Conservation (phyloP, 2,113 vertebrate species). For the Grantiella picta region DNA sequence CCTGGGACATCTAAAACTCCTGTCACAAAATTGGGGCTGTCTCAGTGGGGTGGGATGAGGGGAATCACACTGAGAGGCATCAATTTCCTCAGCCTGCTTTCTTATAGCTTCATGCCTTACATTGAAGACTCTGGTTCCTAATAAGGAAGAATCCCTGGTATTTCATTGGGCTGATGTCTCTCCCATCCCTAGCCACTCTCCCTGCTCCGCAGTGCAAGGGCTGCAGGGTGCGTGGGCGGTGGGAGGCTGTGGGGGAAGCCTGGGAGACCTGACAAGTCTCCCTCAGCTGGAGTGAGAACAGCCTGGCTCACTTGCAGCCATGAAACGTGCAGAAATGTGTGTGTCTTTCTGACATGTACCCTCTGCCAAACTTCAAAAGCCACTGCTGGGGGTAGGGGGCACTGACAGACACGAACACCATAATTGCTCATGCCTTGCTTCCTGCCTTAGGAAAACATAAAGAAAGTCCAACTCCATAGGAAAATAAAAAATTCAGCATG, state of each 20-base stretch:
- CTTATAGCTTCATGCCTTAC: neutral
- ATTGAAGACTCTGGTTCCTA: neutral
- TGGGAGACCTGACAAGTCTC: neutral
- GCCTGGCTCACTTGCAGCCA: neutral
- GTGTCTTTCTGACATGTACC: neutral
- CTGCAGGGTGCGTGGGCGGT: neutral
- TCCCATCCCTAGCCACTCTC: neutral
- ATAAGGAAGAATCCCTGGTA: neutral
- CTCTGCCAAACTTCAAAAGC: neutral
- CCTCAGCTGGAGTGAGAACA: neutral
- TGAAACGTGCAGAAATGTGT: neutral
- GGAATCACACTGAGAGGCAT: fast-evolving
- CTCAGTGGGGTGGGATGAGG: neutral
- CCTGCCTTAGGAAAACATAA: neutral
- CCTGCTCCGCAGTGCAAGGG: fast-evolving
- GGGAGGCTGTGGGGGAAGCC: neutral
- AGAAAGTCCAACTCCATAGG: neutral
- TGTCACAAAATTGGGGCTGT: neutral
- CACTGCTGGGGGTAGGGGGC: neutral
- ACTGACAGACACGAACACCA: neutral
- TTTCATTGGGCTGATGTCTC: neutral
- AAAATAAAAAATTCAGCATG: neutral
- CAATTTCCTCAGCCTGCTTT: neutral
- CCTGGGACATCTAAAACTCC: neutral
- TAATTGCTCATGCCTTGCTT: neutral